These are phyloP conservation scores for Trichogramma pretiosum DNA, from an alignment of 1,140 invertebrate species.

Conservation along the genomic window DNA sequence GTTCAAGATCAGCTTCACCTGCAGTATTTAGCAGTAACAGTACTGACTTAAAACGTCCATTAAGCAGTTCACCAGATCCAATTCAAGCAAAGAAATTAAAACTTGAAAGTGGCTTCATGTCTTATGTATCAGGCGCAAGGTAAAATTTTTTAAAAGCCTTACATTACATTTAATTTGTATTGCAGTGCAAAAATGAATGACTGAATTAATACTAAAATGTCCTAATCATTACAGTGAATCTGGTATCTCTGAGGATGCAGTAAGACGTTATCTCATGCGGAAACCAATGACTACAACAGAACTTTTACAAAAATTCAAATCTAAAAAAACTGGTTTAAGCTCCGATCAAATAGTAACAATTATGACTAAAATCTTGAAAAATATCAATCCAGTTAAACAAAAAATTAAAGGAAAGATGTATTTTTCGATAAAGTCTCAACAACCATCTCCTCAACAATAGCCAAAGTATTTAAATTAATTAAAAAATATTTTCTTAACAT, in stretches of 20 bases:
- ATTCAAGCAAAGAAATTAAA: constrained; percentile 55
- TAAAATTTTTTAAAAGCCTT: constrained; percentile 20
- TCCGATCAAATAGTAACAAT: constrained; percentile 83
- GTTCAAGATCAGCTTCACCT: constrained; percentile 59
- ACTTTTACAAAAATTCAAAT: constrained; percentile 88
- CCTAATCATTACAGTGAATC: constrained; percentile 56
- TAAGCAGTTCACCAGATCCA: constrained; percentile 46
- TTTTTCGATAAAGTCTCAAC: constrained; percentile 68
- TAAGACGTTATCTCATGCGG: constrained; percentile 82
- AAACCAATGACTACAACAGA: constrained; percentile 96
- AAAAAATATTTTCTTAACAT: no score
- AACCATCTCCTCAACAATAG: no score
- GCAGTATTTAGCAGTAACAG: constrained; percentile 28
- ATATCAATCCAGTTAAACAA: constrained; percentile 87
- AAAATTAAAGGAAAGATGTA: constrained; percentile 93
- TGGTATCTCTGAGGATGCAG: constrained; percentile 88
- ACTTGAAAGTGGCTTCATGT: constrained; percentile 43
- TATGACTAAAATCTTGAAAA: constrained; percentile 90
- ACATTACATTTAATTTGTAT: no score
- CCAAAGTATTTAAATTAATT: no score
- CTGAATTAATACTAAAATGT: constrained; percentile 8
- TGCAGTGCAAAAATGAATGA: no score
- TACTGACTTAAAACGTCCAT: constrained; percentile 42
- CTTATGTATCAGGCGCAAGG: constrained; percentile 43
- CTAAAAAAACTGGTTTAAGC: constrained; percentile 83